These are phyloP conservation scores for Cygnus olor DNA, from an alignment of 2,797 vertebrate species.

Conservation along the genomic window DNA sequence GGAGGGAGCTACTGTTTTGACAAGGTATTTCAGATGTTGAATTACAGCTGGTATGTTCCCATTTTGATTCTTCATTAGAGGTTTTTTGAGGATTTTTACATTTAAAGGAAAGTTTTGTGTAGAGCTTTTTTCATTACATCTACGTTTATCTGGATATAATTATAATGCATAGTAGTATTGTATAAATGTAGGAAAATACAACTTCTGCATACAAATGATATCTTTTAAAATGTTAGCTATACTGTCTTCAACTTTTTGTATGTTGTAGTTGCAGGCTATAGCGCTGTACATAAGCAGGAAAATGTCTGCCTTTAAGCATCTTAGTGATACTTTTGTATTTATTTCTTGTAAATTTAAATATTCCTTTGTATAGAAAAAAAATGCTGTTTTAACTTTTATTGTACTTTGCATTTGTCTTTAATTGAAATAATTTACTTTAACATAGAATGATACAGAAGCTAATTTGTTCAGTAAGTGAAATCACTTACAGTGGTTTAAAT, in stretches of 20 bases:
- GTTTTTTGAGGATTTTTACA: not conserved
- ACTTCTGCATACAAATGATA: slow-evolving; percentile 14
- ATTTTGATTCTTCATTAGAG: slow-evolving; percentile 35
- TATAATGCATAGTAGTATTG: slow-evolving; percentile 25
- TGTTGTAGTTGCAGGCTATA: slow-evolving; percentile 45
- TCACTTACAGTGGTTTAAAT: slow-evolving; percentile 44
- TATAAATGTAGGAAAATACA: slow-evolving; percentile 55
- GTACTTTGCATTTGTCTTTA: slow-evolving; percentile 52
- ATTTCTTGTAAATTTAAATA: slow-evolving; percentile 80
- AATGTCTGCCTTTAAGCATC: slow-evolving; percentile 46
- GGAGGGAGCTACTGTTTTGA: slow-evolving; percentile 22
- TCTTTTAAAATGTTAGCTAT: slow-evolving; percentile 50
- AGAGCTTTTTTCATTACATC: slow-evolving; percentile 37
- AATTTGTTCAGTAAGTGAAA: slow-evolving; percentile 48
- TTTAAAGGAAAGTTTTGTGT: slow-evolving; percentile 39
- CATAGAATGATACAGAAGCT: slow-evolving; percentile 7
- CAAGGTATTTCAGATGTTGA: slow-evolving; percentile 33
- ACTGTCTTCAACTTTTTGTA: slow-evolving; percentile 58
- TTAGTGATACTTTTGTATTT: slow-evolving; percentile 78
- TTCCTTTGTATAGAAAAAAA: slow-evolving; percentile 73
- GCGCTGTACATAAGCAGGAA: slow-evolving; percentile 74
- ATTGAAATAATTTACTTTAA: slow-evolving; percentile 45
- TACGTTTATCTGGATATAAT: slow-evolving; percentile 23
- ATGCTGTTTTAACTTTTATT: slow-evolving; percentile 58
- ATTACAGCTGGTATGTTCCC: slow-evolving; percentile 29